Evolutionary conservation across 2,888 invertebrate genomes (phyloP).

Genomic region (Unio pictorum): DNA sequence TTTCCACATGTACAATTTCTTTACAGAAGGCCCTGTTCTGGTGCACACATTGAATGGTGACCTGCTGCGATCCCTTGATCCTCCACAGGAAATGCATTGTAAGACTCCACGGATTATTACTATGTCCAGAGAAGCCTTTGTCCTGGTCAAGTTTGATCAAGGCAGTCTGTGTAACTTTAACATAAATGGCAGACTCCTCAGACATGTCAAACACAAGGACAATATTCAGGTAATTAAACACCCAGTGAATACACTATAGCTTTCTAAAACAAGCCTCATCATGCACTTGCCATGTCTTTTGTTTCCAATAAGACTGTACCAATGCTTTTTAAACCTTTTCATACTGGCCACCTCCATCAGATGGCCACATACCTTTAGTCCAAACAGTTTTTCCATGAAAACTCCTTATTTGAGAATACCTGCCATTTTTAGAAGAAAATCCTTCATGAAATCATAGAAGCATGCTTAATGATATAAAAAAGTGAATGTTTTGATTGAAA

Average conservation of each 20-base stretch:
- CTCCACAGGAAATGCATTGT: constrained; percentile 74
- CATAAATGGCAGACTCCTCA: constrained; percentile 90
- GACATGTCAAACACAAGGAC: constrained; percentile 94
- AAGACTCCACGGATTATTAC: constrained; percentile 89
- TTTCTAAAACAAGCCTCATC: neutral
- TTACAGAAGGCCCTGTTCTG: constrained; percentile 91
- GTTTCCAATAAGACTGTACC: too few species aligned
- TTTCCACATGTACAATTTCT: constrained; percentile 9
- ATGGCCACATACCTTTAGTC: too few species aligned
- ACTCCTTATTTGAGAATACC: too few species aligned
- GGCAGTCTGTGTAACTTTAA: constrained; percentile 95
- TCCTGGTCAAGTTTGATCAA: constrained; percentile 92
- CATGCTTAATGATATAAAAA: too few species aligned
- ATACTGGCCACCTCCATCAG: too few species aligned
- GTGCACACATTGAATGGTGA: constrained; percentile 99
- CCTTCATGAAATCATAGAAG: too few species aligned
- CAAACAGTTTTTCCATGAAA: too few species aligned
- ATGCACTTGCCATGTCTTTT: neutral
- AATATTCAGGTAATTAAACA: constrained; percentile 85
- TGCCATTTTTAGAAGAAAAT: too few species aligned
- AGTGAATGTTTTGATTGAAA: too few species aligned
- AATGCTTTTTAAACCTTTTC: too few species aligned
- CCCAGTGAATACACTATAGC: neutral
- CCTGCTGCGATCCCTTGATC: constrained; percentile 89
- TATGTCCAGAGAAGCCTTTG: constrained; percentile 95